phyloP scores from a whole-genome alignment of 2,113 vertebrate species.

The Mastomys natalensis region DNA sequence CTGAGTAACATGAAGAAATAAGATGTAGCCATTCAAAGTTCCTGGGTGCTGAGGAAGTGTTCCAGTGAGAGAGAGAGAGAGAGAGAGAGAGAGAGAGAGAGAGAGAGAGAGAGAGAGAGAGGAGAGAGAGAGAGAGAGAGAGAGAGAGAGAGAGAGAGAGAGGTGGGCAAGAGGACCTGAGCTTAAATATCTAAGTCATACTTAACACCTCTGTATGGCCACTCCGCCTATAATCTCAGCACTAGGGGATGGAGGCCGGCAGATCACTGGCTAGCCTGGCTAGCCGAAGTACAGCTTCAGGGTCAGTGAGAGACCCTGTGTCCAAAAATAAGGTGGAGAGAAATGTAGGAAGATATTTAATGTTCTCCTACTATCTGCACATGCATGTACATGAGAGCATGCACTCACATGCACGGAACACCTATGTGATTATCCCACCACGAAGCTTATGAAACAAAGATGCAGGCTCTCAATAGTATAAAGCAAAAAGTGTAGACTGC shows the following conservation, averaged over 20 bases:
- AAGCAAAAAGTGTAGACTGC: not conserved
- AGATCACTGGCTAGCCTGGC: not conserved
- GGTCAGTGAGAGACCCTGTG: not conserved
- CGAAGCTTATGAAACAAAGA: not conserved
- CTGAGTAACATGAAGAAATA: not conserved
- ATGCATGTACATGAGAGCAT: not conserved
- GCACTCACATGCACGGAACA: too few species aligned
- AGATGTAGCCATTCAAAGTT: not conserved
- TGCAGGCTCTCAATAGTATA: not conserved
- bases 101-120: too few species aligned
- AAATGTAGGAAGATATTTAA: not conserved
- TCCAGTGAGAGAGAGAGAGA: too few species aligned
- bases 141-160: too few species aligned
- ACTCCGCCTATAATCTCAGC: not conserved
- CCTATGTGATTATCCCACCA: not conserved
- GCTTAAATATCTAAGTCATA: not conserved
- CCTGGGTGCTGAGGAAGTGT: too few species aligned
- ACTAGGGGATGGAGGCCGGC: not conserved
- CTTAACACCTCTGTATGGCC: not conserved
- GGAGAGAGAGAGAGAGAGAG: too few species aligned
- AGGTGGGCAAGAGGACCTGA: not conserved
- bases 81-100: too few species aligned
- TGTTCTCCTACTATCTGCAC: too few species aligned
- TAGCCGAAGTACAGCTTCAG: not conserved
- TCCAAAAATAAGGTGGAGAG: not conserved